Evolutionary conservation across 2,797 vertebrate genomes (phyloP), one percentile per base, ranked within the genome.

Genomic region (Erithacus rubecula): DNA sequence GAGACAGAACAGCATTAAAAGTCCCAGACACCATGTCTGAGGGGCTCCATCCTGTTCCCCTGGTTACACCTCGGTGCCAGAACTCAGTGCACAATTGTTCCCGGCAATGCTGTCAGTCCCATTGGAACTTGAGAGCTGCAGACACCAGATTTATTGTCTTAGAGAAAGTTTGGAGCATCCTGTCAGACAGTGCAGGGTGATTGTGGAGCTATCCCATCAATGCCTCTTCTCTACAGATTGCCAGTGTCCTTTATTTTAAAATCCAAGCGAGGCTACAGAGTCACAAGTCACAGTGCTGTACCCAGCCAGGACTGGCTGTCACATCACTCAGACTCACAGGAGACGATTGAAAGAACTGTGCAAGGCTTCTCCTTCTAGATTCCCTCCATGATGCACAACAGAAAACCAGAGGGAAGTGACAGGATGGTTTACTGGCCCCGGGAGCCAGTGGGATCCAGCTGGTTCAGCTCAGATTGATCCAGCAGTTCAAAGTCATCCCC

Each of bases 401-500:
- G 87, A 95, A 94, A 89, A 92, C 85, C 89, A 93, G 81, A 83
- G 64, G 76, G 74, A 95, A 63, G 87, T 15, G 74, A 27, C 29
- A 52, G 60, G 62, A 46, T 44, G n/a, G 32, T 55, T 96, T 96
- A 98, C 68, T 98, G 98, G 97, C 96, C 98, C 49, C 97, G 98
- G 23, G 98, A 98, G 96, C 97, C 97, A 6, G 98, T 34, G 49
- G 99, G 98, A 98, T 99, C 99, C 98, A 99, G 97, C 97, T 99
- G 99, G 97, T 98, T 99, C 94, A 99, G 98, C 98, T 99, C 99
- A 0, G 99, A 99, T 96, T 99, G 99, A 98, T 99, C 99, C 97
- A 99, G 98, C 98, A 99, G 98, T 98, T 99, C 99, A 98, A 99
- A 99, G 97, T 99, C 99, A 96, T 99, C 99, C 37, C 98, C 98